Percentiles rank a stretch among this genome's conserved stretches.
Evolutionary conservation across 2,888 invertebrate species (phyloP).

Genomic region (Zygothrica quintamaculata): DNA sequence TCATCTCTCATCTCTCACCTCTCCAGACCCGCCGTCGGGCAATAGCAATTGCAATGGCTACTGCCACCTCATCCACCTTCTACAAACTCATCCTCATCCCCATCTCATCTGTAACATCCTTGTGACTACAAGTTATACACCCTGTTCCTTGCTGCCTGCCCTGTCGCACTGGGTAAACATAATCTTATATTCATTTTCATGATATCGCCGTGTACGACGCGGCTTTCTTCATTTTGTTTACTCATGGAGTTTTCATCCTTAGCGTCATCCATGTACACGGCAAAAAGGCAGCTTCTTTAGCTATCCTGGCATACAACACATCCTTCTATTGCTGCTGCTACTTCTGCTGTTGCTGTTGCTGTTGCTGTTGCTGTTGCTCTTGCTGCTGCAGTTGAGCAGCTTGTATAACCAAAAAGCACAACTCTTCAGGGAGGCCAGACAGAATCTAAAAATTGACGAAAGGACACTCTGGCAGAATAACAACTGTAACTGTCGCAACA

Average conservation of each 20-base stretch:
- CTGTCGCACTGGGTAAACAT: conserved; percentile 69
- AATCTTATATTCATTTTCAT: conserved; percentile 78
- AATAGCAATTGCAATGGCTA: conserved; percentile 36
- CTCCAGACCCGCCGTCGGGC: conserved; percentile 32
- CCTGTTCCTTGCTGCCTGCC: not conserved
- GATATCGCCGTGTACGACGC: conserved; percentile 57
- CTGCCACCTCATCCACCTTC: not conserved
- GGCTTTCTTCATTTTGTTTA: conserved; percentile 66
- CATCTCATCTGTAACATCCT: not conserved
- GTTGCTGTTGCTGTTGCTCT: no score
- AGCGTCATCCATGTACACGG: conserved; percentile 17
- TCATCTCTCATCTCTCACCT: conserved; percentile 57
- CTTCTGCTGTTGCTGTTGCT: conserved; percentile 67
- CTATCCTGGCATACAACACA: conserved; percentile 10
- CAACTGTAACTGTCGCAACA: conserved; percentile 31
- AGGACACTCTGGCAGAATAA: conserved; percentile 7
- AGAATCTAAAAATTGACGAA: conserved; percentile 14
- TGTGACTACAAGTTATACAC: not conserved
- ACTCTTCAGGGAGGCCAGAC: conserved; percentile 47
- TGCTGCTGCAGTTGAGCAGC: conserved; percentile 71
- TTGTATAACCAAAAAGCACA: conserved; percentile 71
- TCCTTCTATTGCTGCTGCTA: conserved; percentile 44
- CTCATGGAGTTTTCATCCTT: conserved; percentile 39
- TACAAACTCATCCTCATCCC: not conserved
- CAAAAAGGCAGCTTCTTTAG: conserved; percentile 32